Evolutionary conservation across 2,888 invertebrate genomes (phyloP).

Genomic region (Philaethria dido): DNA sequence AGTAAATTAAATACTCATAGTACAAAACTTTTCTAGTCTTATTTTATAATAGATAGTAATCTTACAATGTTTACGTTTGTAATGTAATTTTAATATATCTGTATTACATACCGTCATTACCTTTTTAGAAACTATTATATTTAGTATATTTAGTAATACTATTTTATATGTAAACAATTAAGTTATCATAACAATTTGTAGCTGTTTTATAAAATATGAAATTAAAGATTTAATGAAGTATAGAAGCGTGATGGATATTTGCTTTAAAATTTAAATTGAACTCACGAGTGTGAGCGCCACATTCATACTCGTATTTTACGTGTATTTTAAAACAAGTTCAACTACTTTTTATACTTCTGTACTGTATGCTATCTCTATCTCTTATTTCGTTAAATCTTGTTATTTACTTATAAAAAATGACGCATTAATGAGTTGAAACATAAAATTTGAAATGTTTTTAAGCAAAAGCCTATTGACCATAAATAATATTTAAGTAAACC

Average conservation of each 20-base stretch:
- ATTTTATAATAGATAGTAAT: slow-evolving; percentile 42
- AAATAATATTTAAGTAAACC: not conserved
- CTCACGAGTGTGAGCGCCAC: too few relatives aligned
- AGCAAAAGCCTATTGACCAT: too few relatives aligned
- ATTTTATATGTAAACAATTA: not conserved
- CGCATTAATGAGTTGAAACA: too few relatives aligned
- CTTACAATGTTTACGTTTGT: slow-evolving; percentile 34
- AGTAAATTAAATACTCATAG: slow-evolving; percentile 46
- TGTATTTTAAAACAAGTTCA: not conserved
- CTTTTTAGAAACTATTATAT: too few relatives aligned
- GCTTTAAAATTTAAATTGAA: not conserved
- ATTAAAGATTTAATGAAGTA: not conserved
- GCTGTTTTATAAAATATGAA: not conserved
- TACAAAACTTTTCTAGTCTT: slow-evolving; percentile 71
- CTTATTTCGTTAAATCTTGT: not conserved
- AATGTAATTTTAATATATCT: slow-evolving; percentile 27
- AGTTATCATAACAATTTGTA: not conserved
- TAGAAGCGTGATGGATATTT: too few relatives aligned
- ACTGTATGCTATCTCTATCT: not conserved
- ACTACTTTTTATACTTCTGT: too few relatives aligned
- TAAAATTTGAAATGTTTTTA: too few relatives aligned
- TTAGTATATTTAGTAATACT: not conserved
- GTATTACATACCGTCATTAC: not conserved
- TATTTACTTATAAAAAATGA: too few relatives aligned
- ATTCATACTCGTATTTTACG: not conserved